These are phyloP conservation scores for Pseudanteris insignis DNA, from an alignment of 2,888 invertebrate genomes.

Conservation along the genomic window DNA sequence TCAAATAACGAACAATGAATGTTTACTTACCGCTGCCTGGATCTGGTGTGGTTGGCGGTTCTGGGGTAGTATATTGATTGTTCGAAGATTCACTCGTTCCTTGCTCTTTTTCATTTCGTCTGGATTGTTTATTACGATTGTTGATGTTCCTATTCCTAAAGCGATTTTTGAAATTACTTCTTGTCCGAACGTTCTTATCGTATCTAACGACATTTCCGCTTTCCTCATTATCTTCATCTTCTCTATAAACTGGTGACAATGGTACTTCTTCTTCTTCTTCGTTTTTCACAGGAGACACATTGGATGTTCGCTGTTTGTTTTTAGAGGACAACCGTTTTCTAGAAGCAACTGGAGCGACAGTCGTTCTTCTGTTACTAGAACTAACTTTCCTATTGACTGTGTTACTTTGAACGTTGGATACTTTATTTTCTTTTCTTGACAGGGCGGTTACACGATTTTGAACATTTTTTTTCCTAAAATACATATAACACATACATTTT, in stretches of 20 bases:
- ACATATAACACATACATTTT: no score
- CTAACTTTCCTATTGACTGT: slow-evolving; percentile 45
- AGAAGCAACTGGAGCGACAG: slow-evolving; percentile 43
- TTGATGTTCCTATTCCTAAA: slow-evolving; percentile 49
- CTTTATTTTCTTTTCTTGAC: slow-evolving; percentile 30
- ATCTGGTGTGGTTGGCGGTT: slow-evolving; percentile 90
- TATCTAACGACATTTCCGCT: slow-evolving; percentile 47
- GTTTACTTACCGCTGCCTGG: slow-evolving; percentile 81
- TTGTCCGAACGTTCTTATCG: slow-evolving; percentile 46
- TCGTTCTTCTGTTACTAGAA: slow-evolving; percentile 46
- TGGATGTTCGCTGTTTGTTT: slow-evolving; percentile 44
- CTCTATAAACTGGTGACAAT: slow-evolving; percentile 8
- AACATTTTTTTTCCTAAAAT: slow-evolving; percentile 6
- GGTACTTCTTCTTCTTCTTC: slow-evolving; percentile 40
- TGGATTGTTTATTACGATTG: slow-evolving; percentile 49
- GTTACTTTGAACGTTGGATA: slow-evolving; percentile 44
- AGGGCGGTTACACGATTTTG: slow-evolving; percentile 27
- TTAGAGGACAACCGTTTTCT: slow-evolving; percentile 48
- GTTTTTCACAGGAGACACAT: slow-evolving; percentile 35
- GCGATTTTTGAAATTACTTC: slow-evolving; percentile 37
- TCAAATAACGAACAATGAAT: no score
- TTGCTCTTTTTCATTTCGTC: slow-evolving; percentile 39
- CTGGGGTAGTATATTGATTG: slow-evolving; percentile 73
- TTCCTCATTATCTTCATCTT: slow-evolving; percentile 47
- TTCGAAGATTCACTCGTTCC: slow-evolving; percentile 68